phyloP scores from a whole-genome alignment of 2,888 invertebrate genomes.

The Antitype chi region DNA sequence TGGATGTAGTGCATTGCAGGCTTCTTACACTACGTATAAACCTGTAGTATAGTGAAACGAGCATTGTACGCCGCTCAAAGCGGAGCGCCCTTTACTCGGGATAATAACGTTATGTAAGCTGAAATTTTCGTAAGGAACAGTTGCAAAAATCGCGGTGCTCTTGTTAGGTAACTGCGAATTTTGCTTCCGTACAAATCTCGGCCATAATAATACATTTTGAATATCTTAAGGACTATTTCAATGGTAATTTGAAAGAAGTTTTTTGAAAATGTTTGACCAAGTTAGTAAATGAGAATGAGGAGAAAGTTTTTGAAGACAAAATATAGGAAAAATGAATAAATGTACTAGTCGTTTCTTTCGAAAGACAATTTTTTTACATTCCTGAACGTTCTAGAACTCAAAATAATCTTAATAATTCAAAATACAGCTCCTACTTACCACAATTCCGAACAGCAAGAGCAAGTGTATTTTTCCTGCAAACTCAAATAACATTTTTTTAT shows the following conservation, averaged over 20 bases:
- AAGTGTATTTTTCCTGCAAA: not conserved
- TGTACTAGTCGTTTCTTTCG: not conserved
- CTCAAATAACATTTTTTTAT: constrained; percentile 48
- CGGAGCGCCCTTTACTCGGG: constrained; percentile 73
- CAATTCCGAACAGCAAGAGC: not conserved
- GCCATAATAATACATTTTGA: constrained; percentile 44
- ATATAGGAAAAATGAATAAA: constrained; percentile 17
- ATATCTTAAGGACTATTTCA: constrained; percentile 51
- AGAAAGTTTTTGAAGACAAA: constrained; percentile 9
- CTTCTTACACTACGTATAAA: constrained; percentile 75
- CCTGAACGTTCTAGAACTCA: not conserved
- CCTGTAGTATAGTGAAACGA: constrained; percentile 68
- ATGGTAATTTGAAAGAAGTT: constrained; percentile 46
- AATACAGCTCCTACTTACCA: not conserved
- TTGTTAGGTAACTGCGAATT: constrained; percentile 67
- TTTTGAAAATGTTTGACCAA: constrained; percentile 39
- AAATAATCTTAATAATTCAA: not conserved
- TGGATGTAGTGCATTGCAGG: constrained; percentile 81
- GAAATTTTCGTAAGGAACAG: constrained; percentile 79
- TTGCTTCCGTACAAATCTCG: constrained; percentile 48
- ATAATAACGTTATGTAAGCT: constrained; percentile 82
- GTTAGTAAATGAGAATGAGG: constrained; percentile 18
- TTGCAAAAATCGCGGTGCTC: constrained; percentile 77
- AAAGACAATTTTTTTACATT: not conserved
- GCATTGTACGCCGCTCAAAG: constrained; percentile 81